Evolutionary conservation across 1,140 invertebrate genomes (phyloP).

Genomic region (Aphaenogaster floridana): DNA sequence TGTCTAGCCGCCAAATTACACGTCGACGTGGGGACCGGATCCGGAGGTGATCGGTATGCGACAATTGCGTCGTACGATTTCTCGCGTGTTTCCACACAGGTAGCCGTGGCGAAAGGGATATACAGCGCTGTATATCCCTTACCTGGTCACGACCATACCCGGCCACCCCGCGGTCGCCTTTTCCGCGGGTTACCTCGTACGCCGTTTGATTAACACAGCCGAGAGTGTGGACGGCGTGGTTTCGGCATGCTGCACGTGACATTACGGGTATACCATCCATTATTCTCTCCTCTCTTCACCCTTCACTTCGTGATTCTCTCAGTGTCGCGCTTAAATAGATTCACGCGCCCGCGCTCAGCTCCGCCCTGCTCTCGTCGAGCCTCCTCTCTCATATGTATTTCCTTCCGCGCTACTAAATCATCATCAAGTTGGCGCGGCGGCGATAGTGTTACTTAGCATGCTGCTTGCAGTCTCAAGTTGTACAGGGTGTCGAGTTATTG

Average conservation of each 20-base stretch:
- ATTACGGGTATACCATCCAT: conserved; percentile 82
- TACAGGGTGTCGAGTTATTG: conserved; percentile 44
- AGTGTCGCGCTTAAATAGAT: conserved; percentile 64
- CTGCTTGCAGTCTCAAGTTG: conserved; percentile 36
- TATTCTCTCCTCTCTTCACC: conserved; percentile 75
- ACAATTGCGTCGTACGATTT: conserved; percentile 48
- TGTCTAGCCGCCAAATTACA: conserved; percentile 38
- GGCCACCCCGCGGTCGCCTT: conserved; percentile 55
- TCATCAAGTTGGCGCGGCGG: conserved; percentile 44
- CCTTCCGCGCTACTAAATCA: conserved; percentile 60
- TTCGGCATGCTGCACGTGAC: conserved; percentile 81
- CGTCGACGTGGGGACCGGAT: background rate
- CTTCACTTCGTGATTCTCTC: conserved; percentile 45
- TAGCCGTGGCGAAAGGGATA: background rate
- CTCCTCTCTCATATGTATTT: conserved; percentile 32
- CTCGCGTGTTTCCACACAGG: conserved; percentile 25
- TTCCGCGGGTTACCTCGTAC: conserved; percentile 60
- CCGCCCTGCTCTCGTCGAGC: background rate
- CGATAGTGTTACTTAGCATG: conserved; percentile 61
- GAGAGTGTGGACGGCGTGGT: conserved; percentile 81
- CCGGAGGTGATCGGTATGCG: background rate
- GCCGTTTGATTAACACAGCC: conserved; percentile 84
- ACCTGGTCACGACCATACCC: background rate
- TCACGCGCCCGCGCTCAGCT: conserved; percentile 32
- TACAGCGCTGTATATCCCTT: background rate